Conservation (phyloP, 35 echinoderm and acorn worm genomes). For the Eucidaris tribuloides region DNA sequence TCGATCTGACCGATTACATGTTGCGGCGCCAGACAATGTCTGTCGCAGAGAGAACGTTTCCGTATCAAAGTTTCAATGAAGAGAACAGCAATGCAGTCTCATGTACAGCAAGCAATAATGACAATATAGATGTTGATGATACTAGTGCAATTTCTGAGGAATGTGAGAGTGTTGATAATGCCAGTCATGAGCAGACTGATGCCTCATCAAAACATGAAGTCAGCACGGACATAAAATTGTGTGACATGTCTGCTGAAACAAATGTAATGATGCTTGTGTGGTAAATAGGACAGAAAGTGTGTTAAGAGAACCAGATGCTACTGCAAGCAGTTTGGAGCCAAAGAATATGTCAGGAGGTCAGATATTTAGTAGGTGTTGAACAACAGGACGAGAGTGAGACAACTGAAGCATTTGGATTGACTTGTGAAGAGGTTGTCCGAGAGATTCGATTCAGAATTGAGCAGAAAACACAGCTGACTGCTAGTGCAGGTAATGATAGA, state of each 20-base stretch:
- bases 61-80: not conserved
- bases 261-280: too few relatives aligned
- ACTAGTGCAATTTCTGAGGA: not conserved
- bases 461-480: constrained; percentile 81
- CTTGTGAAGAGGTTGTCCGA: constrained; percentile 74
- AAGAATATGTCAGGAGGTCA: too few relatives aligned
- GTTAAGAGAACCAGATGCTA: not conserved
- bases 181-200: not conserved
- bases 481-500: constrained; percentile 79
- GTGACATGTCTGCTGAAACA: too few relatives aligned
- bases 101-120: not conserved
- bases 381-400: too few relatives aligned
- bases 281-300: too few relatives aligned
- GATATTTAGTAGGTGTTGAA: too few relatives aligned
- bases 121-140: not conserved
- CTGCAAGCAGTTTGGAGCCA: not conserved
- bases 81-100: not conserved
- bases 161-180: not conserved
- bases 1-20: constrained; percentile 91
- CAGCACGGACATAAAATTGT: not conserved
- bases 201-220: not conserved
- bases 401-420: constrained; percentile 64
- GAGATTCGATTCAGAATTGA: constrained; percentile 95
- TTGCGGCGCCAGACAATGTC: constrained; percentile 25
- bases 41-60: constrained; percentile 78